Evolutionary conservation across 2,113 vertebrate species (phyloP).

Genomic region (Spea bombifrons): DNA sequence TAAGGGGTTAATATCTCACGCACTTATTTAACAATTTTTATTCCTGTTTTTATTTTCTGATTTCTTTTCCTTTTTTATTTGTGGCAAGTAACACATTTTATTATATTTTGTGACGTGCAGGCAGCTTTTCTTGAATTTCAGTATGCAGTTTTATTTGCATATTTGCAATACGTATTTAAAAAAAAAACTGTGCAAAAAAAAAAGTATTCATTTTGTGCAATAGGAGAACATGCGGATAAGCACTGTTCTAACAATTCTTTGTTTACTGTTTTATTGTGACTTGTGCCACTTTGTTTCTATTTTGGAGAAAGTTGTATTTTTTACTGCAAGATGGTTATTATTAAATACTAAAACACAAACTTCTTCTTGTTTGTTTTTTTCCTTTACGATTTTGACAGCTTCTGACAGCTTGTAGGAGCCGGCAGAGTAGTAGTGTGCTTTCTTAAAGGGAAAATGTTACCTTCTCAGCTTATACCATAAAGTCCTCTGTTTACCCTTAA

Average conservation of each 20-base stretch:
- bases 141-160: constrained; percentile 22
- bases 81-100: not conserved
- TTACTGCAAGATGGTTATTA: constrained; percentile 29
- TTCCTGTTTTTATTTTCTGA: not conserved
- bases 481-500: no score
- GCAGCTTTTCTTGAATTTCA: not conserved
- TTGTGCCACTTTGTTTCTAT: constrained; percentile 23
- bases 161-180: not conserved
- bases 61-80: not conserved
- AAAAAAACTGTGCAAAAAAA: not conserved
- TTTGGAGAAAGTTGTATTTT: constrained; percentile 31
- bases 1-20: no score
- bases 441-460: not conserved
- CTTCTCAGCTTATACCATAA: not conserved
- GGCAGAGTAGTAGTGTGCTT: not conserved
- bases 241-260: constrained; percentile 8
- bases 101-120: not conserved
- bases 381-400: not conserved
- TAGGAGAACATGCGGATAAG: not conserved
- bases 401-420: no score
- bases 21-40: no score
- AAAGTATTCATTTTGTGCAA: constrained; percentile 6
- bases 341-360: constrained; percentile 15
- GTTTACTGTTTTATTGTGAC: constrained; percentile 1
- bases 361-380: constrained; percentile 1